These are phyloP conservation scores for Lytechinus pictus DNA, from an alignment of 35 echinoderm and acorn worm genomes.

Conservation along the genomic window DNA sequence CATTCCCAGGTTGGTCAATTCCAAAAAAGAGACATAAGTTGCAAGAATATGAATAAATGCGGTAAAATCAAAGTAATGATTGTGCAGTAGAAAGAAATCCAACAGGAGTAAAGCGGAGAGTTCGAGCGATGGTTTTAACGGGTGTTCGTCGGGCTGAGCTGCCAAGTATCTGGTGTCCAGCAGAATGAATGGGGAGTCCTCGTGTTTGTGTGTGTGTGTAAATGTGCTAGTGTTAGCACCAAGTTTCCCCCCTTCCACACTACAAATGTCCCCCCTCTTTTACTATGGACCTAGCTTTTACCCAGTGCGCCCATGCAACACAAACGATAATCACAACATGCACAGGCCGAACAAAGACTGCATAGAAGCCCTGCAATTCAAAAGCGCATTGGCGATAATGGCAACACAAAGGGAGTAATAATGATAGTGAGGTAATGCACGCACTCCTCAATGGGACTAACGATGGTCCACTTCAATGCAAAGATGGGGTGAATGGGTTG, in stretches of 20 bases:
- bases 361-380: constrained; percentile 43
- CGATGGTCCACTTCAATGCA: constrained; percentile 5
- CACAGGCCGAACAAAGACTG: constrained; percentile 28
- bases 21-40: not conserved
- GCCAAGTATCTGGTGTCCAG: not conserved
- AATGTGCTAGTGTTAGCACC: not conserved
- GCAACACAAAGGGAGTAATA: constrained; percentile 48
- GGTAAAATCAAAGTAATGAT: not conserved
- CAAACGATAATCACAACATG: constrained; percentile 54
- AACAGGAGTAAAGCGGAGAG: not conserved
- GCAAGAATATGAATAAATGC: not conserved
- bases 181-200: not conserved
- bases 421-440: not conserved
- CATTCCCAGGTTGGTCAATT: not conserved
- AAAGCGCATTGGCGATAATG: constrained; percentile 53
- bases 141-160: constrained; percentile 22
- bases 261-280: not conserved
- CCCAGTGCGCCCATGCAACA: constrained; percentile 27
- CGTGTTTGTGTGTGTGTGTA: not conserved
- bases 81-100: not conserved
- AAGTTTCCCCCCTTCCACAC: not conserved
- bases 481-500: not conserved
- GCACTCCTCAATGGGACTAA: not conserved
- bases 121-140: constrained; percentile 15
- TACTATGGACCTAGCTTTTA: too few species aligned